Evolutionary conservation across 2,113 vertebrate species (phyloP).

Genomic region (Dicentrarchus labrax): DNA sequence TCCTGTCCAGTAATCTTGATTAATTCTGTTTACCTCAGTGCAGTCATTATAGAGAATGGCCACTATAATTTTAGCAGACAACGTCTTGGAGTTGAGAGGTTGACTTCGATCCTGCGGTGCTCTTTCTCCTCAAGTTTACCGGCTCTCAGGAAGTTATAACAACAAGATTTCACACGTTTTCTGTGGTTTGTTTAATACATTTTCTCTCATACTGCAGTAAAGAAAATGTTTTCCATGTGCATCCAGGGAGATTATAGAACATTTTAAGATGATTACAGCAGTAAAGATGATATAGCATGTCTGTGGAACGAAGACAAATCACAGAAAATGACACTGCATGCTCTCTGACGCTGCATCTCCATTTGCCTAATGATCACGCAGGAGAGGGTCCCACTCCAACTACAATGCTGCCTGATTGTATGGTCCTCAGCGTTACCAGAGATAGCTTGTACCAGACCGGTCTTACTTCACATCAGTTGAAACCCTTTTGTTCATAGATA

Average conservation of each 20-base stretch:
- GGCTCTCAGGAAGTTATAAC: not conserved
- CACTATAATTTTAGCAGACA: constrained; percentile 64
- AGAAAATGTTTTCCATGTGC: not conserved
- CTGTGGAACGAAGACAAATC: constrained; percentile 43
- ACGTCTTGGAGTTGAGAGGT: constrained; percentile 32
- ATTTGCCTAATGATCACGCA: constrained; percentile 72
- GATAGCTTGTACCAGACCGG: constrained; percentile 14
- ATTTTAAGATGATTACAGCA: constrained; percentile 21
- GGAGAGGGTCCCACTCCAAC: constrained; percentile 70
- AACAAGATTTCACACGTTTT: not conserved
- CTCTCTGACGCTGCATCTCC: constrained; percentile 42
- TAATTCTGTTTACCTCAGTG: constrained; percentile 78
- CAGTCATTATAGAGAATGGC: constrained; percentile 65
- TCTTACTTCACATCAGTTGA: constrained; percentile 41
- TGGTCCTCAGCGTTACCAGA: constrained; percentile 50
- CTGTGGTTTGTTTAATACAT: not conserved
- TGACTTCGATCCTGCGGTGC: constrained; percentile 27
- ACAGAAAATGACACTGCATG: constrained; percentile 27
- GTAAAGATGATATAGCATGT: constrained; percentile 22
- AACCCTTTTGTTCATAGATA: constrained; percentile 52
- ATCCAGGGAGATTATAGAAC: not conserved
- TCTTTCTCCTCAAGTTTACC: constrained; percentile 36
- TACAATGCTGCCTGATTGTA: constrained; percentile 82
- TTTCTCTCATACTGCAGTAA: not conserved
- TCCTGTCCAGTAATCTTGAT: constrained; percentile 76